Base-by-base conservation (phyloP, 1,140 invertebrate genomes). In the Stegodyphus mimosarum region DNA sequence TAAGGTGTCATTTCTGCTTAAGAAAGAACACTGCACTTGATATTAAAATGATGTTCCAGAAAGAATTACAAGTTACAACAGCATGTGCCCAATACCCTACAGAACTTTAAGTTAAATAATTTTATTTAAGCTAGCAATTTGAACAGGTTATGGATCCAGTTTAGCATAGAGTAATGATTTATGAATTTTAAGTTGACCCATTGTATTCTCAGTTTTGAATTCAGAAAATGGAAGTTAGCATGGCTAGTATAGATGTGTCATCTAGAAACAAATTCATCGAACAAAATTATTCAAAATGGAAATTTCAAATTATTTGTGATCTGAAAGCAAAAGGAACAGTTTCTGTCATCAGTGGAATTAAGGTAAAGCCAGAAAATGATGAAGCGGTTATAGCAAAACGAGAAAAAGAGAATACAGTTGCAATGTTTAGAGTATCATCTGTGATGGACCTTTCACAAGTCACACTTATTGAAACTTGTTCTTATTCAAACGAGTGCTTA, bases 291-390 rank as follows among this genome's bases (percentile, higher is more conserved):
- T 78, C 50, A 10, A 63, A 69, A 33, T 69, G 66, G 63, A n/a
- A n/a, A 69, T 78, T 78, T 33, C 76, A 78, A 33, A 70, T 69
- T 4, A 78, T 0, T 7, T 78, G 76, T 69, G 76, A 63, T 17
- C 50, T 69, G n/a, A 78, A 78, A 69, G 76, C 63, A 52, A 78
- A 78, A 78, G 76, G 76, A 15, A 64, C 69, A 7, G 69, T 51
- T 13, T 6, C 15, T 6, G 66, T 69, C 0, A 13, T 11, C 6
- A 78, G n/a, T 67, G 64, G 64, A 69, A 15, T 5, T 6, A 78
- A 69, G 52, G 7, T 52, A 7, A 78, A 69, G 51, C 66, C 76
- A 7, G 74, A 66, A 10, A 49, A 7, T 9, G 50, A 52, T 13
- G 48, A 6, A 48, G 49, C 5, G 1, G 48, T 52, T 6, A 53